phyloP scores from a whole-genome alignment of 1,140 invertebrate species.

The Acromyrmex heyeri region DNA sequence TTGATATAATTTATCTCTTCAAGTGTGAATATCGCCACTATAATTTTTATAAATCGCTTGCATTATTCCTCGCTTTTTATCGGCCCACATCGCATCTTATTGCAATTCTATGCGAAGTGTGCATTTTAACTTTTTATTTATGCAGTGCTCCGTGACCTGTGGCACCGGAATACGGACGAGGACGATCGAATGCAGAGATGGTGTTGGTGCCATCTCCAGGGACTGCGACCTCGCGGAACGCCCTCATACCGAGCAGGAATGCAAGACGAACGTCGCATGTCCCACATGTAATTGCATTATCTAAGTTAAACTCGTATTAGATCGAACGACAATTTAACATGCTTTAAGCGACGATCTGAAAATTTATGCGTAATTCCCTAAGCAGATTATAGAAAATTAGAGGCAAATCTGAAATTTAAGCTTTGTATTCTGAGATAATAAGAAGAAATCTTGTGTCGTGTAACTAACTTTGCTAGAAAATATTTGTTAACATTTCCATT shows the following conservation, averaged over 20 bases:
- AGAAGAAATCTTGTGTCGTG: not conserved
- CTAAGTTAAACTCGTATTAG: constrained; percentile 38
- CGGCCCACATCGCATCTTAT: constrained; percentile 38
- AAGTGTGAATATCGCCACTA: not conserved
- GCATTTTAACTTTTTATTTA: constrained; percentile 72
- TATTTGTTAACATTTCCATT: not conserved
- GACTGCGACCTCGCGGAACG: constrained; percentile 86
- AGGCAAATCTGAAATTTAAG: not conserved
- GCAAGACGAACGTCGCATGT: constrained; percentile 82
- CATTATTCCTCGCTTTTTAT: constrained; percentile 48
- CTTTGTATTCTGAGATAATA: not conserved
- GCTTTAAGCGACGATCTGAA: constrained; percentile 17
- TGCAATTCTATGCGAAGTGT: constrained; percentile 46
- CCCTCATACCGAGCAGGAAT: constrained; percentile 84
- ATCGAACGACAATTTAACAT: constrained; percentile 30
- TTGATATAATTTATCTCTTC: not conserved
- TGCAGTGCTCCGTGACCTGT: constrained; percentile 95
- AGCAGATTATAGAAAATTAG: constrained; percentile 12
- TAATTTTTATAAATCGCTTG: not conserved
- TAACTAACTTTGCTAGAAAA: not conserved
- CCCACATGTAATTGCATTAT: constrained; percentile 80
- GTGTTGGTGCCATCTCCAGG: constrained; percentile 85
- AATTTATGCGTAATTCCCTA: constrained; percentile 10
- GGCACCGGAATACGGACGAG: constrained; percentile 94
- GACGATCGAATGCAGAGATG: constrained; percentile 92